Conservation (phyloP, 1,140 invertebrate genomes). For the Megathymus violae region DNA sequence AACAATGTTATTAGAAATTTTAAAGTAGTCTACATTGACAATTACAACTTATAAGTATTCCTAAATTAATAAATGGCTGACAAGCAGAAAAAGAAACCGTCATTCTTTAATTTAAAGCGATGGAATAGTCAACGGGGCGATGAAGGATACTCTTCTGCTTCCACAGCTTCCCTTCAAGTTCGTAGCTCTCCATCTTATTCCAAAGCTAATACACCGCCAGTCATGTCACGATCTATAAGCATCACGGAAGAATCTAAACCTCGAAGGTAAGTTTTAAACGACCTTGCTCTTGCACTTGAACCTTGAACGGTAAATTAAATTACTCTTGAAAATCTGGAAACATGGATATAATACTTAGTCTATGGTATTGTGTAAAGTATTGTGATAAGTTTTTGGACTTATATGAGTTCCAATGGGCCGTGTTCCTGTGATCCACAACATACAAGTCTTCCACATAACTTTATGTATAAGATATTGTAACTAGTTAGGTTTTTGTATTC, state of each 20-base stretch:
- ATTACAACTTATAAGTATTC: slow-evolving; percentile 18
- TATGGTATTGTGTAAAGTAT: too few species aligned
- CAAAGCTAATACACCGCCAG: slow-evolving; percentile 35
- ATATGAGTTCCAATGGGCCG: too few species aligned
- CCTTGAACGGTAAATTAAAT: too few species aligned
- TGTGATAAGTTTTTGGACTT: too few species aligned
- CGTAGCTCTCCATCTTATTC: slow-evolving; percentile 35
- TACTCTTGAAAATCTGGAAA: too few species aligned
- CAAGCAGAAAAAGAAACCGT: slow-evolving; percentile 65
- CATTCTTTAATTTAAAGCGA: slow-evolving; percentile 65
- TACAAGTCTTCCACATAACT: too few species aligned
- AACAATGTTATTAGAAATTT: slow-evolving; percentile 30
- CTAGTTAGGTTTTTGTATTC: too few species aligned
- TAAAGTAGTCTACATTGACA: slow-evolving; percentile 24
- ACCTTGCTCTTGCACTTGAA: neutral
- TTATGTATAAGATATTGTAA: too few species aligned
- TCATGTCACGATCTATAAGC: slow-evolving; percentile 34
- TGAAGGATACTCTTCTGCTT: slow-evolving; percentile 20
- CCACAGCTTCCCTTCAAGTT: slow-evolving; percentile 27
- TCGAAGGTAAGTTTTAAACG: slow-evolving; percentile 62
- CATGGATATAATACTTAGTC: too few species aligned
- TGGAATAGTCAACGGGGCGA: slow-evolving; percentile 59
- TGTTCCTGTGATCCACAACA: too few species aligned
- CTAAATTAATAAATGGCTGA: slow-evolving; percentile 61
- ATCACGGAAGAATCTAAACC: slow-evolving; percentile 46